Evolutionary conservation across 2,113 vertebrate genomes (phyloP).

Genomic region (Martes martes): DNA sequence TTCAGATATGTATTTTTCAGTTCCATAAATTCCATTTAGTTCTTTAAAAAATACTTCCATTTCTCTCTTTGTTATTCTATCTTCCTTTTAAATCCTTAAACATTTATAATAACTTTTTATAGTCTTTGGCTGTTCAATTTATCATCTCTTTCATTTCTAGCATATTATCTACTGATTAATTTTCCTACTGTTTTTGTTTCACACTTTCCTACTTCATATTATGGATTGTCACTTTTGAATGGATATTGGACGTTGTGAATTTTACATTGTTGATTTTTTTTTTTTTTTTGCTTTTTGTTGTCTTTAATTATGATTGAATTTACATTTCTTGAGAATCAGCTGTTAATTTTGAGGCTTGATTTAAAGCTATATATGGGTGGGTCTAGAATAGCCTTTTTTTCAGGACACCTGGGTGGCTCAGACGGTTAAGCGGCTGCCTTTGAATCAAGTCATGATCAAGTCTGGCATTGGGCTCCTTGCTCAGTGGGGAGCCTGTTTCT

Average conservation of each 20-base stretch:
- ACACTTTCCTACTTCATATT: neutral
- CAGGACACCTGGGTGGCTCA: no score
- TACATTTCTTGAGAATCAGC: neutral
- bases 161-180: neutral
- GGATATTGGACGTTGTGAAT: neutral
- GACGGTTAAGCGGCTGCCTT: no score
- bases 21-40: neutral
- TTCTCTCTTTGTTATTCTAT: neutral
- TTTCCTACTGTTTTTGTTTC: neutral
- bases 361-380: neutral
- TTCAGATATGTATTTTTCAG: neutral
- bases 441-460: no score
- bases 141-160: neutral
- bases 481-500: no score
- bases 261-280: neutral
- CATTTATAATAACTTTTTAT: neutral
- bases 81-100: conserved; percentile 17
- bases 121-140: neutral
- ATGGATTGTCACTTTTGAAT: neutral
- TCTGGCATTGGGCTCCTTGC: no score
- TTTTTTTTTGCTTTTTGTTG: neutral
- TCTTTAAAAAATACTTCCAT: neutral
- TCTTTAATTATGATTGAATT: neutral
- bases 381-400: neutral
- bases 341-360: neutral